Conservation (phyloP, 2,888 invertebrate species). For the Candidula unifasciata region DNA sequence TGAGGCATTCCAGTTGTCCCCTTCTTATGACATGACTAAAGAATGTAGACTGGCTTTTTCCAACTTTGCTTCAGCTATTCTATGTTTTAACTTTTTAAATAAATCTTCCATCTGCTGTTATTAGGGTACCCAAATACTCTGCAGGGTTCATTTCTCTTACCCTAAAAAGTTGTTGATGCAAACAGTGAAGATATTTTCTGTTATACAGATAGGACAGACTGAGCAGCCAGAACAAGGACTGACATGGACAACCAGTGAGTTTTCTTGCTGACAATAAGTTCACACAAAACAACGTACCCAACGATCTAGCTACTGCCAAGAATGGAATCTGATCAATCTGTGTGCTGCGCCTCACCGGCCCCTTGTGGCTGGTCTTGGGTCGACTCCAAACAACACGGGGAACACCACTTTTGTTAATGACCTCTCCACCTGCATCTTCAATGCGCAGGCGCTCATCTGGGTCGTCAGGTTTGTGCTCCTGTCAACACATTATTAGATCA, state of each 20-base stretch:
- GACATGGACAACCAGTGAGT: not conserved
- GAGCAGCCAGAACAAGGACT: not conserved
- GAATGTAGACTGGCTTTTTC: too few relatives aligned
- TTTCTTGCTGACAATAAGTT: not conserved
- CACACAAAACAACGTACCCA: constrained; percentile 81
- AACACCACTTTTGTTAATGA: constrained; percentile 88
- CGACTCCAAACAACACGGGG: constrained; percentile 98
- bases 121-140: too few relatives aligned
- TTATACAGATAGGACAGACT: not conserved
- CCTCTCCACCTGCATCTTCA: constrained; percentile 79
- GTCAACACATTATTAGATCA: too few relatives aligned
- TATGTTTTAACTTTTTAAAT: too few relatives aligned
- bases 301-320: constrained; percentile 94
- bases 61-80: too few relatives aligned
- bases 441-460: constrained; percentile 90
- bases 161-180: too few relatives aligned
- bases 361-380: constrained; percentile 84
- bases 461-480: constrained; percentile 97
- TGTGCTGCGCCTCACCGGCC: constrained; percentile 92
- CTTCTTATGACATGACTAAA: too few relatives aligned
- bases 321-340: constrained; percentile 81
- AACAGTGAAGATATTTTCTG: too few relatives aligned
- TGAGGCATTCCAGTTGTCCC: too few relatives aligned
- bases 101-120: too few relatives aligned
- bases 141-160: too few relatives aligned